Evolutionary conservation across 2,797 vertebrate species (phyloP).

Genomic region (Taeniopygia guttata): DNA sequence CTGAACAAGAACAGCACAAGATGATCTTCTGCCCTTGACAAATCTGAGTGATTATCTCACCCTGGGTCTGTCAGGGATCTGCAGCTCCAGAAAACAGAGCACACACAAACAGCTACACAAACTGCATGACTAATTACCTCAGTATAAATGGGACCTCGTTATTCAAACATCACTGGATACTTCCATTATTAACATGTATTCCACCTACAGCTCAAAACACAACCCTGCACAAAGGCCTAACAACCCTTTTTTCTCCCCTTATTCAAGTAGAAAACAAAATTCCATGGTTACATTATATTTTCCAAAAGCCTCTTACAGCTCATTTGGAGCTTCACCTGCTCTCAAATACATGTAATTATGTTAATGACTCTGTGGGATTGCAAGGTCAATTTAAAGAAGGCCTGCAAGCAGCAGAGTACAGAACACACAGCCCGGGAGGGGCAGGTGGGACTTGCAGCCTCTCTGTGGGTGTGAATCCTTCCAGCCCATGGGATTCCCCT

Average conservation of each 20-base stretch:
- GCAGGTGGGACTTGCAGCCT: background rate
- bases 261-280: background rate
- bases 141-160: background rate
- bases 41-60: background rate
- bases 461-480: rapidly evolving
- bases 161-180: background rate
- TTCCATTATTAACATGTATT: background rate
- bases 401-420: background rate
- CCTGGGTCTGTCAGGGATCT: background rate
- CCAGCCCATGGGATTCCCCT: background rate
- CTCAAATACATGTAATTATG: background rate
- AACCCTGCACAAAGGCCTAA: background rate
- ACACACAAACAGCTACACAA: background rate
- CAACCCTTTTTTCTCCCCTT: background rate
- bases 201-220: background rate
- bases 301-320: conserved; percentile 1
- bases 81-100: background rate
- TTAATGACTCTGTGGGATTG: background rate
- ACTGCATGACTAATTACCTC: background rate
- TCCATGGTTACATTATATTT: background rate
- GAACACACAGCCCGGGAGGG: background rate
- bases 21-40: background rate
- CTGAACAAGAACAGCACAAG: background rate
- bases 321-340: background rate
- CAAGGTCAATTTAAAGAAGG: background rate